phyloP scores from a whole-genome alignment of 2,888 invertebrate genomes.

The Zele albiditarsus region DNA sequence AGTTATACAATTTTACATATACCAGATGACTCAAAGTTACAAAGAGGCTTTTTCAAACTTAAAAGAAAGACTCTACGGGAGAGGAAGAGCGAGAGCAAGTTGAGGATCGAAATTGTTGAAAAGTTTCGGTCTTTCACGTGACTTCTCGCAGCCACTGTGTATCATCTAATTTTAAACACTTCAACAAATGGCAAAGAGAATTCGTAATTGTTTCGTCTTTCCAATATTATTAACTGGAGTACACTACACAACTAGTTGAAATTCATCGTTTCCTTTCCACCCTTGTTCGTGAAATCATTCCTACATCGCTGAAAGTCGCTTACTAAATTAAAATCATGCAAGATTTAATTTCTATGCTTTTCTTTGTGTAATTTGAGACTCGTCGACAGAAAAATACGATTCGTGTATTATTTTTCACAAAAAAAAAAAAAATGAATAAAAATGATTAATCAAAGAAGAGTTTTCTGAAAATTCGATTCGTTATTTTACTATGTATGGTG shows the following conservation, averaged over 20 bases:
- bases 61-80: not conserved
- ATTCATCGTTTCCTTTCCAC: not conserved
- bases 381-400: too few relatives aligned
- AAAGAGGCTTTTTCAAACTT: not conserved
- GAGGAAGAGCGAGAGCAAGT: not conserved
- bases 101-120: not conserved
- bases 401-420: too few relatives aligned
- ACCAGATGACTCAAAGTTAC: not conserved
- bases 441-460: too few relatives aligned
- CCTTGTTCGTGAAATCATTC: not conserved
- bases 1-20: not conserved
- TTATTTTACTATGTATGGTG: too few relatives aligned
- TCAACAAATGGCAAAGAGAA: slow-evolving; percentile 30
- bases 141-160: not conserved
- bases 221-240: not conserved
- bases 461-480: too few relatives aligned
- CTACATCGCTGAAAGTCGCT: too few relatives aligned
- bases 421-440: too few relatives aligned
- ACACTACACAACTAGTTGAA: not conserved
- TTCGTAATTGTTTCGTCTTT: not conserved
- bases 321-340: too few relatives aligned
- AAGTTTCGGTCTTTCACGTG: not conserved
- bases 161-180: slow-evolving; percentile 30
- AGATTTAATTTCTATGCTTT: too few relatives aligned
- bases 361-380: too few relatives aligned